Evolutionary conservation across 2,797 vertebrate species (phyloP).

Genomic region (Scleropages formosus): DNA sequence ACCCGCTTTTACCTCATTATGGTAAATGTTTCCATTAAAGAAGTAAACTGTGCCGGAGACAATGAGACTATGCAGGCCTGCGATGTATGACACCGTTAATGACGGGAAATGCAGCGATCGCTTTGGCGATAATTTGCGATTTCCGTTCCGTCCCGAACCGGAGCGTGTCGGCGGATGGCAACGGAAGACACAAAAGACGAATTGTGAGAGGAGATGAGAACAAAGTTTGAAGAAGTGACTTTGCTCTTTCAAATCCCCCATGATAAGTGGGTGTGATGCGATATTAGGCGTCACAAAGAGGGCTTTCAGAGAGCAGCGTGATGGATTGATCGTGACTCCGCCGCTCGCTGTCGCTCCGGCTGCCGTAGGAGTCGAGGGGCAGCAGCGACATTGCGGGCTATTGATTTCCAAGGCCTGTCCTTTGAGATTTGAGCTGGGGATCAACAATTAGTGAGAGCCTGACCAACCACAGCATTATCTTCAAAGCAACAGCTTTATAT

Average conservation of each 20-base stretch:
- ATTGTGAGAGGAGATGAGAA: background rate
- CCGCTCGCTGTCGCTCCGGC: background rate
- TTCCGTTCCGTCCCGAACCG: background rate
- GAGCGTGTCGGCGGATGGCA: background rate
- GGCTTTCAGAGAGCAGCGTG: background rate
- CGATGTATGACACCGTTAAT: background rate
- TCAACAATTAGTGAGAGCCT: slow-evolving; percentile 16
- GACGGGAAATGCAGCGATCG: background rate
- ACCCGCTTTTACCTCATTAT: slow-evolving; percentile 18
- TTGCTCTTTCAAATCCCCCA: background rate
- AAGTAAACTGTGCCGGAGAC: background rate
- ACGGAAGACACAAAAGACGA: background rate
- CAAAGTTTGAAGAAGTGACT: background rate
- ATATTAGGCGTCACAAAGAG: background rate
- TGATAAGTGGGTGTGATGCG: background rate
- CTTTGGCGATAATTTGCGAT: background rate
- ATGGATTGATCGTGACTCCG: slow-evolving; percentile 8
- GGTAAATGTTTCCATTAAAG: background rate
- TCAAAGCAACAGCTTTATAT: background rate
- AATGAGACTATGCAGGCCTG: background rate
- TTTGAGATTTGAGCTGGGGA: slow-evolving; percentile 10
- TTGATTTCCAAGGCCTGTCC: slow-evolving; percentile 5
- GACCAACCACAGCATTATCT: slow-evolving; percentile 2
- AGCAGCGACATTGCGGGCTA: background rate
- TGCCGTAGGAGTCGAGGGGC: background rate